phyloP scores from a whole-genome alignment of 1,140 invertebrate genomes.

The Pentalonia nigronervosa region DNA sequence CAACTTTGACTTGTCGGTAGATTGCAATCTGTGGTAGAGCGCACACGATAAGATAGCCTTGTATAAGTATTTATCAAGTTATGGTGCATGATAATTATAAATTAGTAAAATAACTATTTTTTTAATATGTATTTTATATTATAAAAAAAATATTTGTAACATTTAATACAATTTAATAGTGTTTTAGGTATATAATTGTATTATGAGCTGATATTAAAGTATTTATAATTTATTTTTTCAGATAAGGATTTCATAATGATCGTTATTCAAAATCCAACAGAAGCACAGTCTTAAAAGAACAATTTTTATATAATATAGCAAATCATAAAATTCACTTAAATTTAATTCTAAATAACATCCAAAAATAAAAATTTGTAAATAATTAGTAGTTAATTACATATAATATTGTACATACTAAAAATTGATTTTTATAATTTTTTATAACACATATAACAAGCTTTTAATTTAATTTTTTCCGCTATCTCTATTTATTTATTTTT shows the following conservation, averaged over 20 bases:
- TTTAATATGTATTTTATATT: neutral
- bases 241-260: constrained; percentile 85
- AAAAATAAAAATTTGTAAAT: neutral
- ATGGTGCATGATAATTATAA: too few species aligned
- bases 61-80: too few species aligned
- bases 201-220: neutral
- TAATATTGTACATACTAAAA: neutral
- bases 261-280: constrained; percentile 83
- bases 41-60: too few species aligned
- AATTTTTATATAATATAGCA: neutral
- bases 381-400: neutral
- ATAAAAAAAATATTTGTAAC: neutral
- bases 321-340: neutral
- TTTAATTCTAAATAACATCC: neutral
- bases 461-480: too few species aligned
- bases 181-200: neutral
- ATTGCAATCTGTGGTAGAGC: too few species aligned
- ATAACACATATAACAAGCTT: neutral
- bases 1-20: too few species aligned
- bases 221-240: constrained; percentile 56
- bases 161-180: neutral
- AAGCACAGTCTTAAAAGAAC: constrained; percentile 62
- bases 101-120: too few species aligned
- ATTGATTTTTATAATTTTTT: constrained; percentile 16
- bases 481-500: too few species aligned